Evolutionary conservation across 2,797 vertebrate species (phyloP).

Genomic region (Varecia variegata): DNA sequence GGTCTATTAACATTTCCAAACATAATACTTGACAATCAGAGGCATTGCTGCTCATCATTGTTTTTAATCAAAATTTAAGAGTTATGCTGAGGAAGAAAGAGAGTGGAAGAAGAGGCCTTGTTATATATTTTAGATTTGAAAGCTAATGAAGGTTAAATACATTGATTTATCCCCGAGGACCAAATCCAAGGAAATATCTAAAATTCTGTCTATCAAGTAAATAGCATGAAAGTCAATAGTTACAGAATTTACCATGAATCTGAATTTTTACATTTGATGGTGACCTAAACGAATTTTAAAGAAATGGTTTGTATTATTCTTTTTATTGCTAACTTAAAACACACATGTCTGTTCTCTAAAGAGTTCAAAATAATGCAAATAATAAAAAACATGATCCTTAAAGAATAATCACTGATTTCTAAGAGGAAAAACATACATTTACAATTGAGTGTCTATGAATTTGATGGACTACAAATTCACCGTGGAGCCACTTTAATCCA

Average conservation of each 20-base stretch:
- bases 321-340: conserved; percentile 60
- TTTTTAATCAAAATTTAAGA: conserved; percentile 11
- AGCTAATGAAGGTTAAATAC: conserved; percentile 42
- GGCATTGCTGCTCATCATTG: not conserved
- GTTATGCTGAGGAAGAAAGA: not conserved
- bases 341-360: conserved; percentile 5
- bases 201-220: conserved; percentile 36
- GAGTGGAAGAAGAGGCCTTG: not conserved
- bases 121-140: not conserved
- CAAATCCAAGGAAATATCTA: not conserved
- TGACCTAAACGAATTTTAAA: conserved; percentile 50
- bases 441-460: conserved; percentile 48
- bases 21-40: not conserved
- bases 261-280: not conserved
- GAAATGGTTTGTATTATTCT: conserved; percentile 48
- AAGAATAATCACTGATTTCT: conserved; percentile 62
- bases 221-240: conserved; percentile 11
- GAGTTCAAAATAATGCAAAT: conserved; percentile 13
- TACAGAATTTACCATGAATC: conserved; percentile 35
- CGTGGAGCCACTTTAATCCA: conserved; percentile 53
- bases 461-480: conserved; percentile 63
- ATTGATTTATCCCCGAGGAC: not conserved
- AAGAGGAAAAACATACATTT: conserved; percentile 60
- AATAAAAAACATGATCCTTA: conserved; percentile 55
- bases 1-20: not conserved